Conservation (phyloP, 1,140 invertebrate genomes). For the Eupristina koningsbergeri region DNA sequence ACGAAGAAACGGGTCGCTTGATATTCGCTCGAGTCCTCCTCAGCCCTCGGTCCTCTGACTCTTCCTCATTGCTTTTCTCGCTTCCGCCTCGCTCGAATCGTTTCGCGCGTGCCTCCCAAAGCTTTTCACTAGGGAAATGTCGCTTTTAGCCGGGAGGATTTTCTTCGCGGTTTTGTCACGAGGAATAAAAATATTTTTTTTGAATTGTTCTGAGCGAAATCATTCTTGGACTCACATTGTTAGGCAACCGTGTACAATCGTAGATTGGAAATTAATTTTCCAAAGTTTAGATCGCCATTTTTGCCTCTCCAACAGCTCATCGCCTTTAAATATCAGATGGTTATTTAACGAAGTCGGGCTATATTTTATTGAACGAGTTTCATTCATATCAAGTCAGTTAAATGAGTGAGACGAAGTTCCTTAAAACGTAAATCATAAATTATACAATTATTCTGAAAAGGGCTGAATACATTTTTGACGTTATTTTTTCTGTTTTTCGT, state of each 20-base stretch:
- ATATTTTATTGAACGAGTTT: neutral
- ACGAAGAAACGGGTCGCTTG: neutral
- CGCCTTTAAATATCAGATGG: neutral
- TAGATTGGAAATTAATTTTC: conserved; percentile 38
- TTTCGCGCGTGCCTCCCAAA: neutral
- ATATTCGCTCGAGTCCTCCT: conserved; percentile 14
- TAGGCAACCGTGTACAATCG: conserved; percentile 13
- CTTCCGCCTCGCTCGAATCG: neutral
- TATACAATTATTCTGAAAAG: neutral
- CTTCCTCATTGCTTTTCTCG: neutral
- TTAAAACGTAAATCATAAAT: neutral
- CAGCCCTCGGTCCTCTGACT: too few relatives aligned
- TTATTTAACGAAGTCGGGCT: conserved; percentile 1
- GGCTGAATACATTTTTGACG: neutral
- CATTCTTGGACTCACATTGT: too few relatives aligned
- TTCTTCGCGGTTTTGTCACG: too few relatives aligned
- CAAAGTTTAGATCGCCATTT: neutral
- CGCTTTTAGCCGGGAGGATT: neutral
- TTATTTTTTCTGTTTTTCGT: neutral
- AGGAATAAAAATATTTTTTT: too few relatives aligned
- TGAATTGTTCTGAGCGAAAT: too few relatives aligned
- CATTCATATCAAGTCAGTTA: neutral
- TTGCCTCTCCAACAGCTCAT: neutral
- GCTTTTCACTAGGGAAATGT: too few relatives aligned
- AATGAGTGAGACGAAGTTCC: neutral